These are phyloP conservation scores for Coreoperca whiteheadi DNA, from an alignment of 2,113 vertebrate genomes.

Conservation along the genomic window DNA sequence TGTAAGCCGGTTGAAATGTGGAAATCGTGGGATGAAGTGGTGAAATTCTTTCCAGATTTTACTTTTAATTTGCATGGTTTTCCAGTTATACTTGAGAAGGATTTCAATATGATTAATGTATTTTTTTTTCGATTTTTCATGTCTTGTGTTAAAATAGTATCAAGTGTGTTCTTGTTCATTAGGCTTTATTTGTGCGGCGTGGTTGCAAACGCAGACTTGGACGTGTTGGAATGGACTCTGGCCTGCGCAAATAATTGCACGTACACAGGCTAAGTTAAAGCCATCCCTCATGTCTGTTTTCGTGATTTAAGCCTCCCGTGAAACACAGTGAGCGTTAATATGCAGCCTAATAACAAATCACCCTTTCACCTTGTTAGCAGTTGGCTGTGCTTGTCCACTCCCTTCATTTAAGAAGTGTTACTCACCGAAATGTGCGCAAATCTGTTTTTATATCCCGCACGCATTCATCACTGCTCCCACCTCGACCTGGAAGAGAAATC, in stretches of 20 bases:
- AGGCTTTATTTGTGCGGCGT: not conserved
- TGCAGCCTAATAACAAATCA: slow-evolving; percentile 68
- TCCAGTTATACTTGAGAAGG: not conserved
- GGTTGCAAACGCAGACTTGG: not conserved
- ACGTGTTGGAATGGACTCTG: slow-evolving; percentile 35
- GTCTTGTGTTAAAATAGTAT: not conserved
- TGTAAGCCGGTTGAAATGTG: slow-evolving; percentile 12
- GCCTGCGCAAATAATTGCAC: slow-evolving; percentile 64
- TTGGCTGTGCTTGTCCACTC: slow-evolving; percentile 55
- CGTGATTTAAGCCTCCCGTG: slow-evolving; percentile 67
- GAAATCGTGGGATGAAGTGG: slow-evolving; percentile 23
- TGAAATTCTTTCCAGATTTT: slow-evolving; percentile 25
- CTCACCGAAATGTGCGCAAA: slow-evolving; percentile 82
- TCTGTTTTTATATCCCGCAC: slow-evolving; percentile 76
- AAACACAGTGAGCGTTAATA: slow-evolving; percentile 66
- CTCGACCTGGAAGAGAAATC: slow-evolving; percentile 78
- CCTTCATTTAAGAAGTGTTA: slow-evolving; percentile 74
- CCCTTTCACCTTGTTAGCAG: slow-evolving; percentile 70
- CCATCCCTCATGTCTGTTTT: slow-evolving; percentile 64
- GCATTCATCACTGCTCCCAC: slow-evolving; percentile 79
- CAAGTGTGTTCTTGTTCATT: not conserved
- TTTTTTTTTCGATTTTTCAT: not conserved
- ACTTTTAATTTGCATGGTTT: slow-evolving; percentile 18
- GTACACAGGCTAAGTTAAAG: slow-evolving; percentile 42
- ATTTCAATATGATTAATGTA: not conserved